These are phyloP conservation scores for Lottia scabra DNA, from an alignment of 2,888 invertebrate genomes.

Conservation along the genomic window DNA sequence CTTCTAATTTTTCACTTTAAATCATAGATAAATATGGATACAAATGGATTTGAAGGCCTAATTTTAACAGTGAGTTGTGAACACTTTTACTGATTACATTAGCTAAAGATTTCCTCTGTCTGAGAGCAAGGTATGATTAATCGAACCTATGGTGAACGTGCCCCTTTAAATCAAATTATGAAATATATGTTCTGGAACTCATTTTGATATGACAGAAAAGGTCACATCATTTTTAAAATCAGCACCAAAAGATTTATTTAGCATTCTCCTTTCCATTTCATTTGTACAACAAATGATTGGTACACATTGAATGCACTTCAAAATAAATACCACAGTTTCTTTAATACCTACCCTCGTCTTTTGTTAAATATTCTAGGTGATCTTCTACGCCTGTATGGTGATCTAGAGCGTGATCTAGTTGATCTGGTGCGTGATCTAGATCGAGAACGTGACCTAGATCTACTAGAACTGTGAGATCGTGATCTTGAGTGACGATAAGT, in stretches of 20 bases:
- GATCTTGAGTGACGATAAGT: conserved; percentile 51
- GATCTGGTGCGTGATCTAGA: conserved; percentile 40
- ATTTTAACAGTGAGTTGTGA: no score
- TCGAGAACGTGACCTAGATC: conserved; percentile 62
- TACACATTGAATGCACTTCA: no score
- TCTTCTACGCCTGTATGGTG: conserved; percentile 35
- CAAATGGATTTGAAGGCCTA: no score
- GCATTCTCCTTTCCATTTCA: conserved; percentile 14
- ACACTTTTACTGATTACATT: no score
- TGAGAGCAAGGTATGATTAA: no score
- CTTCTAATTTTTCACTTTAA: no score
- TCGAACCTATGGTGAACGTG: no score
- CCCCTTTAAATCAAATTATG: no score
- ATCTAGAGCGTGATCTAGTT: conserved; percentile 41
- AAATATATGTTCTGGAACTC: neutral
- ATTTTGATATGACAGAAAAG: conserved; percentile 22
- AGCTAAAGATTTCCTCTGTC: no score
- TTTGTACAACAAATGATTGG: neutral
- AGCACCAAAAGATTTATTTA: conserved; percentile 3
- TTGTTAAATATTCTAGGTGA: conserved; percentile 24
- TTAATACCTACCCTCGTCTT: neutral
- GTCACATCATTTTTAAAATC: conserved; percentile 18
- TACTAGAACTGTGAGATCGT: conserved; percentile 42
- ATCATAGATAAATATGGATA: no score
- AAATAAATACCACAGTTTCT: no score